A percentile compares a stretch with the other conserved stretches of the same genome.
Evolutionary conservation across 2,113 vertebrate species (phyloP).

Genomic region (Prunella fulvescens): DNA sequence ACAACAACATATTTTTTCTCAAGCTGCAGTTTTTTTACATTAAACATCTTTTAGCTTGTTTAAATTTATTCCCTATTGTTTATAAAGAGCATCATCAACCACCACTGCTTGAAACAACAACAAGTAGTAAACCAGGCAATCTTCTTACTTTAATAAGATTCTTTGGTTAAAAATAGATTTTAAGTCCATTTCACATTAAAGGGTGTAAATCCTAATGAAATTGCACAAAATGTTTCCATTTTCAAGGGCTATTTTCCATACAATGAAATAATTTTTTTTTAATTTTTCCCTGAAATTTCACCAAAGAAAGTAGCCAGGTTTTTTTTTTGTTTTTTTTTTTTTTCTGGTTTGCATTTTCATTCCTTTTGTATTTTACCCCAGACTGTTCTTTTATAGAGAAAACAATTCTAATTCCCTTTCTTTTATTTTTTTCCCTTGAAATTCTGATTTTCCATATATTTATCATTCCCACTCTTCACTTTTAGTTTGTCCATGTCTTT

Average conservation of each 20-base stretch:
- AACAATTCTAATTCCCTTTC: background rate
- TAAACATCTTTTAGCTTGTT: conserved; percentile 73
- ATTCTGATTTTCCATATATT: background rate
- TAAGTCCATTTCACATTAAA: conserved; percentile 61
- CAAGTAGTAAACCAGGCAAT: conserved; percentile 65
- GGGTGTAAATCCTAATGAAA: conserved; percentile 71
- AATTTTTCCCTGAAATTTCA: background rate
- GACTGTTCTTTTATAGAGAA: background rate
- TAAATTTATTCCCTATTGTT: conserved; percentile 72
- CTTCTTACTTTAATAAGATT: conserved; percentile 74
- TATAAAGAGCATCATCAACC: conserved; percentile 67
- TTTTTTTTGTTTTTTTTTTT: background rate
- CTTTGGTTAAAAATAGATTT: conserved; percentile 71
- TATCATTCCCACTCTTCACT: background rate
- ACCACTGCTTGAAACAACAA: conserved; percentile 67
- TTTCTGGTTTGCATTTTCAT: background rate
- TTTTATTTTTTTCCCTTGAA: background rate
- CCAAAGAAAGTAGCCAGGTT: background rate
- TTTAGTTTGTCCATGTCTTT: background rate
- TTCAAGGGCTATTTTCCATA: background rate
- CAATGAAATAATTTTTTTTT: background rate
- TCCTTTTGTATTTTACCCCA: background rate
- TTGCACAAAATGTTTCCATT: conserved; percentile 48
- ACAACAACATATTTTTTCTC: conserved; percentile 68
- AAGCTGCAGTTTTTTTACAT: conserved; percentile 62